These are phyloP conservation scores for Pachycephus smyrnensis DNA, from an alignment of 2,888 invertebrate genomes.

Conservation along the genomic window DNA sequence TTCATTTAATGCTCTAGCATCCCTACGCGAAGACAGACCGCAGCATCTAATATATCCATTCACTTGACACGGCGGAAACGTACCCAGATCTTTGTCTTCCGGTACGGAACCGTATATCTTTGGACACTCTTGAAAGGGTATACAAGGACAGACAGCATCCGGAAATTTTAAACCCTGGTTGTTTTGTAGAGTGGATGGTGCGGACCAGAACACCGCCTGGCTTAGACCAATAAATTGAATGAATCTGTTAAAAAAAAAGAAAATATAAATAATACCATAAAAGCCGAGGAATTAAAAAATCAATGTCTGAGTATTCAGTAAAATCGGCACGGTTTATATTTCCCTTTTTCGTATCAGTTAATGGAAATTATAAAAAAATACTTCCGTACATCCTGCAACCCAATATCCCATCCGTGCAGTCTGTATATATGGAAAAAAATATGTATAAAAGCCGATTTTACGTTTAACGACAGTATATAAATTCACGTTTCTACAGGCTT, in stretches of 20 bases:
- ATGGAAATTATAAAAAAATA: background rate
- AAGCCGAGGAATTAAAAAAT: background rate
- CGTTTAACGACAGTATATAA: background rate
- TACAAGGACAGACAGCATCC: conserved; percentile 11
- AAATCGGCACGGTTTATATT: background rate
- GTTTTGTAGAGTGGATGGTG: background rate
- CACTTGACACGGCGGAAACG: conserved; percentile 11
- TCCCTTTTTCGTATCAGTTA: background rate
- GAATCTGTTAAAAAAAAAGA: conserved; percentile 5
- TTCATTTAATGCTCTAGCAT: background rate
- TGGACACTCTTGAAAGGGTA: conserved; percentile 8
- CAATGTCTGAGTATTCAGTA: background rate
- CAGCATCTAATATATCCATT: conserved; percentile 5
- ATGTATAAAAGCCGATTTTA: background rate
- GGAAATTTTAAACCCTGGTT: background rate
- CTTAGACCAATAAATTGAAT: conserved; percentile 7
- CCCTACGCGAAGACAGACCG: background rate
- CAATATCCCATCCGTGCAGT: background rate
- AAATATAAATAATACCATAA: background rate
- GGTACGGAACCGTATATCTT: conserved; percentile 6
- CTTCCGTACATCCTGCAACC: background rate
- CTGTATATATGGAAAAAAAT: background rate
- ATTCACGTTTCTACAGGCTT: background rate
- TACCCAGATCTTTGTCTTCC: conserved; percentile 7
- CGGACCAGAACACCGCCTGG: conserved; percentile 3